phyloP scores from a whole-genome alignment of 1,140 invertebrate genomes.

The Adoxophyes honmai region DNA sequence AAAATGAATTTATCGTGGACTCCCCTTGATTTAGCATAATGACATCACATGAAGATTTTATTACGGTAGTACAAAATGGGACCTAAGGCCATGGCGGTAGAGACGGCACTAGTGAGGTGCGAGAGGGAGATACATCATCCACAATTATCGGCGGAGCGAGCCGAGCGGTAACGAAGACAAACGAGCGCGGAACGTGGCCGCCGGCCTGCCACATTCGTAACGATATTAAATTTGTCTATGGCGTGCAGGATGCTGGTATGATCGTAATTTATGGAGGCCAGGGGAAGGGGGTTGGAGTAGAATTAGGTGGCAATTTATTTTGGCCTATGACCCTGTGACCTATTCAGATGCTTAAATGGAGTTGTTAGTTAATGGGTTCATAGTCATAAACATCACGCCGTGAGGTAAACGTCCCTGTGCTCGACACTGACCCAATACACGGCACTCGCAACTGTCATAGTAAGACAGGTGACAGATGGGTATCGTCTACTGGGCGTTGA shows the following conservation, averaged over 20 bases:
- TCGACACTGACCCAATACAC: no score
- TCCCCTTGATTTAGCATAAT: constrained; percentile 11
- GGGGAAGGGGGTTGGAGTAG: not conserved
- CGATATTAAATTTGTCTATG: constrained; percentile 14
- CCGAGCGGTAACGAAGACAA: constrained; percentile 14
- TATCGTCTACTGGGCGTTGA: no score
- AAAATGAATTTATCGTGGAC: constrained; percentile 11
- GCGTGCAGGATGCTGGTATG: not conserved
- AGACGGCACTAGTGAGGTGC: not conserved
- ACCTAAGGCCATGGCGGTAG: not conserved
- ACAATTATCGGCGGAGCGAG: constrained; percentile 8
- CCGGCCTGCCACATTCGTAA: constrained; percentile 3
- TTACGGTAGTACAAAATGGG: not conserved
- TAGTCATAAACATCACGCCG: no score
- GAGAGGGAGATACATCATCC: constrained; percentile 6
- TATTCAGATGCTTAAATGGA: not conserved
- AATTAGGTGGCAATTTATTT: not conserved
- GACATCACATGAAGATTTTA: not conserved
- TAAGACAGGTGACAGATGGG: no score
- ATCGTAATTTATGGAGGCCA: not conserved
- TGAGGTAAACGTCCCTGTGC: no score
- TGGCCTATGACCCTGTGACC: not conserved
- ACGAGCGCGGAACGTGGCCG: not conserved
- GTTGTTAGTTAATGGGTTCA: no score
- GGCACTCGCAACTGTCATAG: no score